Percentiles rank a stretch among this genome's conserved stretches.
Conservation (phyloP, 2,113 vertebrate species). For the Thinocorus orbignyianus region DNA sequence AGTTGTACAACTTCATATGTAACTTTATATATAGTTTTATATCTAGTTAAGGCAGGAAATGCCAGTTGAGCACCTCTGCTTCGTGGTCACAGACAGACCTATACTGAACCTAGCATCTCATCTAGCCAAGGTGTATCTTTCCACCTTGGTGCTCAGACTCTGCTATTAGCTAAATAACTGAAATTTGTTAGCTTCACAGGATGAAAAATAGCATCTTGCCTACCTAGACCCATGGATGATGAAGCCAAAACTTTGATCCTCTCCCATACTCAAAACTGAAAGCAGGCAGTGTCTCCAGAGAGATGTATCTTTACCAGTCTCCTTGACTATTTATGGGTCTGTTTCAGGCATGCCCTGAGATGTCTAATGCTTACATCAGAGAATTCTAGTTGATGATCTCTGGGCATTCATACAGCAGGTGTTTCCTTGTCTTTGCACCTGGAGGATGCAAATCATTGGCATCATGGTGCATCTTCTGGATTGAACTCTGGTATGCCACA, state of each 20-base stretch:
- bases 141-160: not conserved
- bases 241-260: not conserved
- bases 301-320: not conserved
- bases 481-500: not conserved
- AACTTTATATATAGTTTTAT: not conserved
- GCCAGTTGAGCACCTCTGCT: not conserved
- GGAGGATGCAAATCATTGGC: not conserved
- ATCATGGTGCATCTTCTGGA: not conserved
- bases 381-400: not conserved
- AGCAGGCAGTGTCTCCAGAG: not conserved
- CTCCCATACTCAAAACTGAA: not conserved
- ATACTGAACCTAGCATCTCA: accelerated
- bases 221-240: no score
- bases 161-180: not conserved
- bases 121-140: not conserved
- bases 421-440: not conserved
- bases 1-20: not conserved
- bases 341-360: not conserved
- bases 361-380: not conserved
- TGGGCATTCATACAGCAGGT: not conserved
- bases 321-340: not conserved
- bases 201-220: not conserved
- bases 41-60: not conserved
- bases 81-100: not conserved
- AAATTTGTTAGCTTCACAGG: not conserved